phyloP scores from a whole-genome alignment of 2,797 vertebrate species.

The Clarias fuscus region DNA sequence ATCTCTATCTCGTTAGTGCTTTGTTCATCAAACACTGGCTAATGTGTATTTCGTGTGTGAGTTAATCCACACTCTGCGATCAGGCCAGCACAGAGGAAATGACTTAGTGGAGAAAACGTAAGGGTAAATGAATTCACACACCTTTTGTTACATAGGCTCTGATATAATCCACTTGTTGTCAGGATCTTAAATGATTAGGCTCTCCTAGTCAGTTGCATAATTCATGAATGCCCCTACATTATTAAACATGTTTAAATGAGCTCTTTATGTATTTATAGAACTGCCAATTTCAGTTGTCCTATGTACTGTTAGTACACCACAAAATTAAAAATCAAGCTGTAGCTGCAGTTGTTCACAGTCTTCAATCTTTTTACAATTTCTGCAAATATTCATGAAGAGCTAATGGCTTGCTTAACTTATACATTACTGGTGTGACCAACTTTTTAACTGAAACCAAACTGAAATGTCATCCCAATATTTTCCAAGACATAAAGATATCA shows the following conservation, averaged over 20 bases:
- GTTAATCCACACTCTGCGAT: conserved; percentile 64
- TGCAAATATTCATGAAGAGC: background rate
- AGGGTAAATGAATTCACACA: conserved; percentile 29
- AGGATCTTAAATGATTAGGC: conserved; percentile 34
- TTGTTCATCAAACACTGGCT: conserved; percentile 71
- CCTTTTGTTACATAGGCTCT: conserved; percentile 31
- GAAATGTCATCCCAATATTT: background rate
- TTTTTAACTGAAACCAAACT: background rate
- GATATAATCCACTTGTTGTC: conserved; percentile 37
- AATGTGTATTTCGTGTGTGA: conserved; percentile 67
- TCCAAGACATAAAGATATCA: too few species aligned
- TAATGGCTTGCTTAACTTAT: background rate
- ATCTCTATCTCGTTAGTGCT: conserved; percentile 74
- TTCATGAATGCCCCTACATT: conserved; percentile 6
- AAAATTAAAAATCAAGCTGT: background rate
- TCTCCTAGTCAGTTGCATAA: conserved; percentile 1
- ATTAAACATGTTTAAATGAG: conserved; percentile 2
- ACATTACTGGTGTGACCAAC: background rate
- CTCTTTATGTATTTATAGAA: background rate
- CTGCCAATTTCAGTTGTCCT: background rate
- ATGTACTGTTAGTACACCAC: background rate
- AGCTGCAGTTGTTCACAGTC: background rate
- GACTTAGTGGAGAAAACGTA: conserved; percentile 40
- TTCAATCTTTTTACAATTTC: background rate
- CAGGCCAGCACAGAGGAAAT: conserved; percentile 51